phyloP scores from a whole-genome alignment of 2,113 vertebrate species.

The Callochromis pleurospilus region DNA sequence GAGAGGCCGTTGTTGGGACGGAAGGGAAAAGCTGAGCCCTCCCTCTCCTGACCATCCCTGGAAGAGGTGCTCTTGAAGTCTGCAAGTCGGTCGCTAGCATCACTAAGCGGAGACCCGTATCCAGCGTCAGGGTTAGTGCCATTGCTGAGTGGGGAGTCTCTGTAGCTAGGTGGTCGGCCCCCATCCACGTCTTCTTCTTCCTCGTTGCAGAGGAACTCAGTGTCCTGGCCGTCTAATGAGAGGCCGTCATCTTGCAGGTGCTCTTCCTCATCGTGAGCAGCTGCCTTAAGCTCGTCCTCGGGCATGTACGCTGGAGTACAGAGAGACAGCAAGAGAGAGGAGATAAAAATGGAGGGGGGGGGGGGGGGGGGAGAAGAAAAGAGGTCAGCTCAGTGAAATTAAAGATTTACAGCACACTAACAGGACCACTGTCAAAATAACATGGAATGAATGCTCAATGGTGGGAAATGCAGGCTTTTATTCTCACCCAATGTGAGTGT shows the following conservation, averaged over 20 bases:
- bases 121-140: slow-evolving; percentile 93
- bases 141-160: slow-evolving; percentile 94
- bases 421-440: slow-evolving; percentile 58
- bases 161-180: slow-evolving; percentile 81
- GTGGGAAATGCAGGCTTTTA: slow-evolving; percentile 58
- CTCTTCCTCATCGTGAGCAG: slow-evolving; percentile 81
- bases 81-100: slow-evolving; percentile 87
- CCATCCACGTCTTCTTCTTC: slow-evolving; percentile 86
- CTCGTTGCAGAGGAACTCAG: slow-evolving; percentile 86
- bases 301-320: slow-evolving; percentile 89
- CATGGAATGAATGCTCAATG: slow-evolving; percentile 42
- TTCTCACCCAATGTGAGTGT: slow-evolving; percentile 23
- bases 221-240: slow-evolving; percentile 87
- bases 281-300: slow-evolving; percentile 95
- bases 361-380: slow-evolving; percentile 8
- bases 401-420: slow-evolving; percentile 63
- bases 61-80: slow-evolving; percentile 91
- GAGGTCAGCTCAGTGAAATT: slow-evolving; percentile 58
- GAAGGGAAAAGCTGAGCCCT: slow-evolving; percentile 67
- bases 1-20: slow-evolving; percentile 77
- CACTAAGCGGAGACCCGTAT: slow-evolving; percentile 94
- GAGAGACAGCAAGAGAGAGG: slow-evolving; percentile 8
- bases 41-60: slow-evolving; percentile 86
- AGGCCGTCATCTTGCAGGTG: slow-evolving; percentile 86
- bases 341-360: not conserved